Evolutionary conservation across 2,888 invertebrate genomes (phyloP), one percentile per base, ranked within the genome.

Genomic region (Globia sparganii): DNA sequence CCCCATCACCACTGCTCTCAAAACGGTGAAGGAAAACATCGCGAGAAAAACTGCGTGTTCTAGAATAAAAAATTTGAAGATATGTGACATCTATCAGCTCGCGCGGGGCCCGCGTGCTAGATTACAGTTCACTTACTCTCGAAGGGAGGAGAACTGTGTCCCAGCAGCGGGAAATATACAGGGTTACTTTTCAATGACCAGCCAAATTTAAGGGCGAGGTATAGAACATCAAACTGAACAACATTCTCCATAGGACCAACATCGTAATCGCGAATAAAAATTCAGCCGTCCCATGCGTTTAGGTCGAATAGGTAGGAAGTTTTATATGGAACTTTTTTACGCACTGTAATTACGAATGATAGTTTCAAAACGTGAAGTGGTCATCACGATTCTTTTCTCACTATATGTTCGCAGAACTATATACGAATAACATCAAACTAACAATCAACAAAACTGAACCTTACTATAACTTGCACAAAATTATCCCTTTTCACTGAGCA

Each of bases 401-500:
- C 18, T 15, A 61, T 31, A 67, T 49, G 77, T 65, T 69, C 13
- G 37, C 49, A 1, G 2, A 83, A 76, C 21, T 40, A 3, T 34
- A 40, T 53, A 59, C 62, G 11, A 58, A 56, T 25, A 64, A 75
- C 46, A 56, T 65, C 34, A 64, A 76, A 75, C 67, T 76, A 75
- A 25, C n/a, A 64, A 75, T 28, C 37, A 69, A 71, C 70, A 61
- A 75, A 78, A 68, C 58, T 18, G 1, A 64, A 68, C 69, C 74
- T 64, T 49, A 61, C 73, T 68, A 70, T 69, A 80, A 80, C 72
- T 80, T 58, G 70, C 62, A 73, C 67, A 77, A 79, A 84, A 87
- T 81, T 79, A 80, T 86, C 73, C 77, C 72, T 78, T 77, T 81
- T 78, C 66, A 74, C 69, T 43, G 59, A 65, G 69, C n/a, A 75